phyloP scores from a whole-genome alignment of 1,140 invertebrate genomes.

The Dreissena polymorpha region DNA sequence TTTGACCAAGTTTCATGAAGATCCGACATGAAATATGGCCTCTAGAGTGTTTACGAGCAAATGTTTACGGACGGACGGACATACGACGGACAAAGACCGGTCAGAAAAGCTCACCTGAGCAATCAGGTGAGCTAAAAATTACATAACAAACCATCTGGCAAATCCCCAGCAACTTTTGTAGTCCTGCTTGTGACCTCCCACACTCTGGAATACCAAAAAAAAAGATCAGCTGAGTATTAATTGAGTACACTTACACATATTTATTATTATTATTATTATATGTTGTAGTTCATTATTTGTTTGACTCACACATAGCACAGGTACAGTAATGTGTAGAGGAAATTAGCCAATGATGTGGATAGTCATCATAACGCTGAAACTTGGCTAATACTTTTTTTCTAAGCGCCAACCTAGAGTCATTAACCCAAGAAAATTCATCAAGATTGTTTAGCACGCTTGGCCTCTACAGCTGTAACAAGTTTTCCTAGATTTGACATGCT shows the following conservation, averaged over 20 bases:
- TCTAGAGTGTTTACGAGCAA: too few relatives aligned
- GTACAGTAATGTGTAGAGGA: not conserved
- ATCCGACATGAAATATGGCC: too few relatives aligned
- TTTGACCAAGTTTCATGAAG: not conserved
- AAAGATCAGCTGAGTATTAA: not conserved
- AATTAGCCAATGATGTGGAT: not conserved
- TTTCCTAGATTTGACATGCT: too few relatives aligned
- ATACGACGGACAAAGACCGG: too few relatives aligned
- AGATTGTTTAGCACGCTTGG: too few relatives aligned
- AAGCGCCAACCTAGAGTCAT: too few relatives aligned
- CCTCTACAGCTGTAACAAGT: too few relatives aligned
- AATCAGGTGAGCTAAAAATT: too few relatives aligned
- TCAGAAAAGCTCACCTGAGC: too few relatives aligned
- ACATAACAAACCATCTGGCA: slow-evolving; percentile 69
- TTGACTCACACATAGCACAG: not conserved
- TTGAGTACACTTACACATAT: not conserved
- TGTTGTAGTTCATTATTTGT: not conserved
- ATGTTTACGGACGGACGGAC: too few relatives aligned
- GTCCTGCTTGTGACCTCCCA: slow-evolving; percentile 76
- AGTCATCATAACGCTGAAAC: not conserved
- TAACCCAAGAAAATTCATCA: too few relatives aligned
- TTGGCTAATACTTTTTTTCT: not conserved
- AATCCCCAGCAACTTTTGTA: slow-evolving; percentile 58
- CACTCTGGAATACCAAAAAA: slow-evolving; percentile 61
- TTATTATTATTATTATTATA: not conserved